Base-by-base conservation (phyloP, 2,888 invertebrate genomes). In the Lycocerus yunnanus region DNA sequence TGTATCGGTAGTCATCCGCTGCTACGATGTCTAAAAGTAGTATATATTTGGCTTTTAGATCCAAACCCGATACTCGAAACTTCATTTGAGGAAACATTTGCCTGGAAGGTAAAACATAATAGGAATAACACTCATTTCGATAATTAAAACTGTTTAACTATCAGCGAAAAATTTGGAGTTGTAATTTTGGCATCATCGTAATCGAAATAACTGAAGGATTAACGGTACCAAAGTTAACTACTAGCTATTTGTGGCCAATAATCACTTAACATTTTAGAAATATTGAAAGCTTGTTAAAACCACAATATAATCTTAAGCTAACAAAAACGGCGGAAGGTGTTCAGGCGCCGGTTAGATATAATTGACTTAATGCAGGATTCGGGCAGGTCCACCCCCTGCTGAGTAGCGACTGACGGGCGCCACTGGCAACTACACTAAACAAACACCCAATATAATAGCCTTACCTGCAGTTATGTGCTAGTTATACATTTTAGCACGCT, bases 41-140 rank as follows among this genome's bases (percentile, higher is more conserved):
- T 88, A 98, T 98, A 92, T 99, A 99, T 91, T 99, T 99, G 87
- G 98, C 96, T 90, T 98, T 97, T 88, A 97, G 95, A 91, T 99
- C 98, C 90, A 99, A 90, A 84, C 99, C 99, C 86, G 96, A 96
- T 85, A 99, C 96, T 87, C 98, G 95, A 89, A 98, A 98, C 92
- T 98, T 98, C 95, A 96, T 98, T 90, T 99, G 97, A 85, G 99
- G 99, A 90, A 99, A 99, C 97, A 99, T 99, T 92, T 99, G 97
- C 92, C 98, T 99, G 93, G 79, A 93, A 91, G 72, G 71, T 76
- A 75, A 75, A 75, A 71, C 24, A 66, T 59, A 43, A 71, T 65
- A 67, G 66, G 58, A 71, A 18, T 15, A 24, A 69, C 69, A 69
- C 60, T 63, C 27, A 14, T 63, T 63, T 63, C 20, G 61, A 20